phyloP scores from a whole-genome alignment of 2,113 vertebrate genomes.

The Pongo pygmaeus region DNA sequence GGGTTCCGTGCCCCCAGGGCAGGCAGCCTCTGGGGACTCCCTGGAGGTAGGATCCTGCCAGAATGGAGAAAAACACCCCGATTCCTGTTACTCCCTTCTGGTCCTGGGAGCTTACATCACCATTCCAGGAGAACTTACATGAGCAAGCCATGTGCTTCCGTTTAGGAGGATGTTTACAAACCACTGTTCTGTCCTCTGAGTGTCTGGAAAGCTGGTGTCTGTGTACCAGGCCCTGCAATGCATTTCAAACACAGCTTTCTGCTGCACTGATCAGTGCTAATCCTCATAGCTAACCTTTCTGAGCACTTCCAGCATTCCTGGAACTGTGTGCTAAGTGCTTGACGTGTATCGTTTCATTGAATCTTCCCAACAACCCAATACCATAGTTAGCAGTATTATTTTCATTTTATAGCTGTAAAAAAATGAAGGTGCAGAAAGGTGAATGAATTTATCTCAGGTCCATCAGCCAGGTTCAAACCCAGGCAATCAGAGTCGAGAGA shows the following conservation, averaged over 20 bases:
- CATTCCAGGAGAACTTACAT: background rate
- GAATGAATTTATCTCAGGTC: background rate
- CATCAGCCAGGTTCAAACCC: background rate
- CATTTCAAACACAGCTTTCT: background rate
- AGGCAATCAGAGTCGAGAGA: background rate
- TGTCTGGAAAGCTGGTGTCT: background rate
- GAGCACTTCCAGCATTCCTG: fast-evolving
- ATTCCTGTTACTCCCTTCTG: background rate
- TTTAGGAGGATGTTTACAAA: slow-evolving; percentile 41
- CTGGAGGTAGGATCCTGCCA: background rate
- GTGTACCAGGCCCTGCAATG: fast-evolving
- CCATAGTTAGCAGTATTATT: background rate
- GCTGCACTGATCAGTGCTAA: fast-evolving
- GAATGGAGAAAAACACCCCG: background rate
- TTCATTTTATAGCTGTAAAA: background rate
- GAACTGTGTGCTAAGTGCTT: background rate
- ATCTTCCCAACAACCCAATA: background rate
- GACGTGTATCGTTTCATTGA: fast-evolving
- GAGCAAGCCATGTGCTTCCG: background rate
- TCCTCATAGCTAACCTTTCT: too few species aligned
- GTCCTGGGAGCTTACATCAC: background rate
- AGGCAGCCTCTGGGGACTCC: background rate
- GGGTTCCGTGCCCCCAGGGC: background rate
- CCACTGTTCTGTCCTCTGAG: background rate
- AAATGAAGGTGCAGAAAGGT: background rate